These are phyloP conservation scores for Electrona antarctica DNA, from an alignment of 2,113 vertebrate species.

Conservation along the genomic window DNA sequence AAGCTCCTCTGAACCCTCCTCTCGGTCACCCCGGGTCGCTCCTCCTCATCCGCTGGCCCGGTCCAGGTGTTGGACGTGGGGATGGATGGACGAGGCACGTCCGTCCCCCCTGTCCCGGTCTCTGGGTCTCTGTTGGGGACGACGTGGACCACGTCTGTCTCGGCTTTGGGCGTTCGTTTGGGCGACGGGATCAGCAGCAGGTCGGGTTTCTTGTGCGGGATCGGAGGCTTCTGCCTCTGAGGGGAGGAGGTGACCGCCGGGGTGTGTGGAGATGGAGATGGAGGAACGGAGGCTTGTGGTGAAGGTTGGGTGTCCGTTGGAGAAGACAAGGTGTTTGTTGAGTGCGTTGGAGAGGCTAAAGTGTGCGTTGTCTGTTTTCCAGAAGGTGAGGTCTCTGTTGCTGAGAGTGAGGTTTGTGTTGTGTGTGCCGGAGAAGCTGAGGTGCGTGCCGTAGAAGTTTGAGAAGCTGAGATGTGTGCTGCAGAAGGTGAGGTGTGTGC, in stretches of 20 bases:
- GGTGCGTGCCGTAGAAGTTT: not conserved
- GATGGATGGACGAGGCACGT: not conserved
- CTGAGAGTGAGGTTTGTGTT: not conserved
- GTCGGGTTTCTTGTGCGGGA: constrained; percentile 86
- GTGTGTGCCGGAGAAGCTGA: not conserved
- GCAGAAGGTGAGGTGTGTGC: not conserved
- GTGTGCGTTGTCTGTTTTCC: not conserved
- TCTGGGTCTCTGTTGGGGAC: not conserved
- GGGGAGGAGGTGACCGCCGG: constrained; percentile 44
- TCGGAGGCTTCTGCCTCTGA: constrained; percentile 80
- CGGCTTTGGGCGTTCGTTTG: constrained; percentile 5
- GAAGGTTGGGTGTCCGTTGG: not conserved
- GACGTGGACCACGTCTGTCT: not conserved
- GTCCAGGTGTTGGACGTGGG: not conserved
- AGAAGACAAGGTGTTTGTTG: too few species aligned
- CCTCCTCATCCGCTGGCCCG: not conserved
- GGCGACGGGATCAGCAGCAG: constrained; percentile 75
- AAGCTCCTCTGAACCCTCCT: constrained; percentile 1
- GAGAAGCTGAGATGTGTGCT: not conserved
- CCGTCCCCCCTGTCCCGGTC: not conserved
- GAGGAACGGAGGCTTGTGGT: constrained; percentile 13
- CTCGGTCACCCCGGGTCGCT: not conserved
- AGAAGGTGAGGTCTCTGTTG: not conserved
- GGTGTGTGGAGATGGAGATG: constrained; percentile 16
- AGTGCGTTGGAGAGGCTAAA: too few species aligned